Evolutionary conservation across 92 coral and sea anemone species (phyloP).

Genomic region (Micromussa lordhowensis): DNA sequence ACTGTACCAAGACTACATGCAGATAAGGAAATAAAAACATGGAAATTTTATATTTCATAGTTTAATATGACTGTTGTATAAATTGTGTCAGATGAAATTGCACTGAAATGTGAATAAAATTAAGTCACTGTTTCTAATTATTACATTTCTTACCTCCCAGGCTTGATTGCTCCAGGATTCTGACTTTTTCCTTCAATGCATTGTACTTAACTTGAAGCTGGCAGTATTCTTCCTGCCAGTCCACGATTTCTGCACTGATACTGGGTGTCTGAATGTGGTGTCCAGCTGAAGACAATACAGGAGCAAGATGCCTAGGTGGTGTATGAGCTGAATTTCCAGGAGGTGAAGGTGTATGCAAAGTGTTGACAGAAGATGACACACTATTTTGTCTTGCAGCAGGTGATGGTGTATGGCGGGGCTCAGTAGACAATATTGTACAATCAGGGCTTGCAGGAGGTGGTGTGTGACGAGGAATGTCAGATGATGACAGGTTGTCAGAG

Average conservation of each 20-base stretch:
- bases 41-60: background rate
- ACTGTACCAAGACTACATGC: conserved; percentile 15
- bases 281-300: conserved; percentile 21
- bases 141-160: conserved; percentile 12
- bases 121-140: background rate
- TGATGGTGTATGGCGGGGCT: conserved; percentile 17
- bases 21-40: conserved; percentile 20
- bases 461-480: conserved; percentile 11
- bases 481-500: conserved; percentile 15
- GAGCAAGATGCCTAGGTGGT: conserved; percentile 18
- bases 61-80: conserved; percentile 5
- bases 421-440: background rate
- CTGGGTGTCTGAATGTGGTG: conserved; percentile 20
- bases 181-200: conserved; percentile 10
- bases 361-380: conserved; percentile 23
- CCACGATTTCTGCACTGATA: conserved; percentile 7
- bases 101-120: background rate
- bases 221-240: conserved; percentile 6
- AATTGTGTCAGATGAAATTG: conserved; percentile 21
- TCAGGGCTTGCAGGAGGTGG: conserved; percentile 34
- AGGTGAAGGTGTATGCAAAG: conserved; percentile 25
- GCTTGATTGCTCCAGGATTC: conserved; percentile 24
- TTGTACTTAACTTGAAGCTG: conserved; percentile 3
- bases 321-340: conserved; percentile 22
- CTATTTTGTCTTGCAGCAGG: conserved; percentile 20